phyloP scores from a whole-genome alignment of 2,888 invertebrate genomes.

The Acleris sparsana region DNA sequence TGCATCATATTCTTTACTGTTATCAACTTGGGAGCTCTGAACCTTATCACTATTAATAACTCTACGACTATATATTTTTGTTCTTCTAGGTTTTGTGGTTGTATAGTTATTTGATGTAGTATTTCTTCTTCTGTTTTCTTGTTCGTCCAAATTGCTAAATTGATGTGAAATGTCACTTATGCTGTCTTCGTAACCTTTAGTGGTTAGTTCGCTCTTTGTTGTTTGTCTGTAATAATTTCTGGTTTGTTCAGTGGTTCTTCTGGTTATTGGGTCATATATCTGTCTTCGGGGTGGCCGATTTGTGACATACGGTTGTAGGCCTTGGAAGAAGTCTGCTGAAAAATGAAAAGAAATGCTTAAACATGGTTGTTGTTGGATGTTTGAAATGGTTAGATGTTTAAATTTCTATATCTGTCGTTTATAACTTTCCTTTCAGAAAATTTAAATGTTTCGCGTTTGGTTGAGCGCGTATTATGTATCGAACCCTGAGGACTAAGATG shows the following conservation, averaged over 20 bases:
- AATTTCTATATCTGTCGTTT: no score
- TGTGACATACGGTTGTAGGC: constrained; percentile 55
- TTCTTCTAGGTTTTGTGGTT: constrained; percentile 43
- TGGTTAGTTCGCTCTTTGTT: constrained; percentile 7
- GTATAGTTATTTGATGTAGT: constrained; percentile 34
- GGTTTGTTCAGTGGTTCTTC: constrained; percentile 16
- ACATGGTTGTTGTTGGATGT: no score
- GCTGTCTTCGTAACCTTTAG: constrained; percentile 35
- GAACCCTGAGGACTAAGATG: no score
- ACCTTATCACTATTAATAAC: constrained; percentile 39
- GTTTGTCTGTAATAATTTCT: constrained; percentile 10
- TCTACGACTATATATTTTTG: constrained; percentile 30
- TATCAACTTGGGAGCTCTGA: constrained; percentile 31
- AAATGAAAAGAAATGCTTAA: background rate
- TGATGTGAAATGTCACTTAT: constrained; percentile 13
- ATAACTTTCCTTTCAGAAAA: no score
- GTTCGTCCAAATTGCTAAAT: constrained; percentile 18
- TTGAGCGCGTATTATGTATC: no score
- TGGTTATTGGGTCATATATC: constrained; percentile 32
- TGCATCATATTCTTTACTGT: constrained; percentile 20
- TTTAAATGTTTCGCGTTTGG: no score
- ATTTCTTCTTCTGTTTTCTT: constrained; percentile 46
- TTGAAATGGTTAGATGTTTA: no score
- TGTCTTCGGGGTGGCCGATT: constrained; percentile 42
- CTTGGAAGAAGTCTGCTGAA: constrained; percentile 61